Evolutionary conservation across 37 sponge, comb jelly and placozoan genomes (phyloP), one percentile per base, ranked within the genome.

Genomic region (Cliona cf. orientalis): DNA sequence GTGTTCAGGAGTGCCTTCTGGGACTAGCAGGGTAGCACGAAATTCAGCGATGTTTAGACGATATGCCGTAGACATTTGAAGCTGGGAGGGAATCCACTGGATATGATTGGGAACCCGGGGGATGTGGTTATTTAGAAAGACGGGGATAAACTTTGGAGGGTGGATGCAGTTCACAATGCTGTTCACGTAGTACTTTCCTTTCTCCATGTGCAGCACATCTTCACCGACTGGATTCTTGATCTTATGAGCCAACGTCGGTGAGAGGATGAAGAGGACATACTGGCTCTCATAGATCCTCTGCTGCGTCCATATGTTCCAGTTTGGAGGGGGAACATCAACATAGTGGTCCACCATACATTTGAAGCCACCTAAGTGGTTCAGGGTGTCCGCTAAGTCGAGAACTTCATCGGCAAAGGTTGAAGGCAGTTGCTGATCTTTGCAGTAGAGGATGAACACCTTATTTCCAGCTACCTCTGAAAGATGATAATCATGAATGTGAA

Each of bases 261-360:
- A 84, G 33, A 66, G 55, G 29, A 84, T 40, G 31, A 84, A 6
- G 69, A 84, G 23, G 22, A 84, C 84, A 67, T 21, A 39, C 11
- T 49, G 38, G 33, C 76, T 68, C 39, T 67, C 58, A 25, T 53
- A 26, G 57, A 84, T 84, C 67, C n/a, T 67, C 23, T 14, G 36
- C 58, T 75, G 60, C 0, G 84, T 84, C 84, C 84, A 84, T 0
- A 2, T 26, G 58, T 38, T 56, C 84, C 84, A 84, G 69, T 75
- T 75, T 1, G 26, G 14, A 9, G 31, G 58, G 3, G 75, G 69
- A 1, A 68, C 58, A 1, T 33, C 43, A 26, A 41, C 69, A 58
- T 84, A 72, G 44, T 41, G 44, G 41, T 80, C 80, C 22, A 69
- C 23, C 34, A 39, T 40, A 5, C 68, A 69, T 2, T 14, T 37